Evolutionary conservation across 2,888 invertebrate genomes (phyloP), one percentile per base, ranked within the genome.

Genomic region (Euplexia lucipara): DNA sequence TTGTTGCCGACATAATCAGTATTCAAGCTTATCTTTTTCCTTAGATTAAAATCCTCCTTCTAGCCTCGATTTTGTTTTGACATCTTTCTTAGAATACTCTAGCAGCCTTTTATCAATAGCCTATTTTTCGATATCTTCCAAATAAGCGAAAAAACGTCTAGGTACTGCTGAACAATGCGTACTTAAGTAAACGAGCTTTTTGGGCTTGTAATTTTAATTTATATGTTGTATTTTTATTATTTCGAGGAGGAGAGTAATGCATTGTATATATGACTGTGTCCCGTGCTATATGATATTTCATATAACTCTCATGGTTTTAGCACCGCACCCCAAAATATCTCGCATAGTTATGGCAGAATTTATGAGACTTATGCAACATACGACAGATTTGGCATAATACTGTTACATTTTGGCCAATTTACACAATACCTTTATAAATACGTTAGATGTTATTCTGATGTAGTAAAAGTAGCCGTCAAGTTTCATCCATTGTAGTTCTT

Each of bases 21-120:
- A 54, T 71, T 49, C 16, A 26, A 49, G 16, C 39, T 47, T 14
- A 49, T 34, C 8, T 18, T 65, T 71, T 54, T 35, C 54, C 65
- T 71, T 5, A 16, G 32, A 68, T 52, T 35, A 51, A 16, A 30
- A 45, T 70, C 70, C 20, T 59, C n/a, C 16, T 14, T 30, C 10
- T 68, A 35, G 62, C 51, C 39, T 61, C 20, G 20, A 5, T 9
- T n/a, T 12, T n/a, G 20, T 37, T 68, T 35, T 51, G 62, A 52
- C 12, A 30, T 30, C 16, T 68, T 47, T 18, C 22, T 48, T 12
- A 32, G 20, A n/a, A 22, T 9, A 6, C 9, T 8, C 3, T 9
- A 8, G 16, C 37, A 12, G n/a, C 16, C 3, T 26, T 60, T 34
- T 22, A 35, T 12, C 7, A 44, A 14, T 35, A 44, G 30, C 14